These are phyloP conservation scores for Lasius fuliginosus DNA, from an alignment of 2,888 invertebrate genomes.

Conservation along the genomic window DNA sequence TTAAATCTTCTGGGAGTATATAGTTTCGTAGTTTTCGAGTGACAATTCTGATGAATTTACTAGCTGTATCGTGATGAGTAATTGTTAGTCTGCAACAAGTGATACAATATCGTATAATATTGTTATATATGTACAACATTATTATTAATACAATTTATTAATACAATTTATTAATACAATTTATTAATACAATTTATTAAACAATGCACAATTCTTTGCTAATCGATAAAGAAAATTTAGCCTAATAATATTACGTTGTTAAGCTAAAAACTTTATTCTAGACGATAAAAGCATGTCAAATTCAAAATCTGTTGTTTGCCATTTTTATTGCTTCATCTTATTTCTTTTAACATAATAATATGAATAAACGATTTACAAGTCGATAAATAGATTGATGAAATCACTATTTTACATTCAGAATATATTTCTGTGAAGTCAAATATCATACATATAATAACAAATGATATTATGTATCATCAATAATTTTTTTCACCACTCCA, in stretches of 20 bases:
- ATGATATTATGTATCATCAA: no score
- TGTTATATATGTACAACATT: background rate
- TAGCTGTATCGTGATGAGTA: constrained; percentile 95
- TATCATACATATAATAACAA: no score
- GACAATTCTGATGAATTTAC: constrained; percentile 95
- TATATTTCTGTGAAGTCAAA: no score
- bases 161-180: no score
- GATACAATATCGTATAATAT: background rate
- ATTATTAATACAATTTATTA: background rate
- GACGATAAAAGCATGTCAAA: background rate
- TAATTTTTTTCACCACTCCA: no score
- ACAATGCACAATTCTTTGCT: background rate
- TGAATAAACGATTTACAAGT: no score
- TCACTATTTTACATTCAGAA: no score
- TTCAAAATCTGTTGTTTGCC: background rate
- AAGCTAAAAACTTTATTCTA: background rate
- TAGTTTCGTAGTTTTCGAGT: constrained; percentile 91
- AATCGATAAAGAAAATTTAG: background rate
- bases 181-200: background rate
- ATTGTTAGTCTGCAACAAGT: constrained; percentile 90
- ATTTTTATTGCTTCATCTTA: background rate
- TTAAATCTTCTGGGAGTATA: constrained; percentile 96
- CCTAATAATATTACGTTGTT: no score
- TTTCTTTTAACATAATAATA: background rate
- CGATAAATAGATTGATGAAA: no score